These are phyloP conservation scores for Coptodon rendalli DNA, from an alignment of 2,113 vertebrate species.

Conservation along the genomic window DNA sequence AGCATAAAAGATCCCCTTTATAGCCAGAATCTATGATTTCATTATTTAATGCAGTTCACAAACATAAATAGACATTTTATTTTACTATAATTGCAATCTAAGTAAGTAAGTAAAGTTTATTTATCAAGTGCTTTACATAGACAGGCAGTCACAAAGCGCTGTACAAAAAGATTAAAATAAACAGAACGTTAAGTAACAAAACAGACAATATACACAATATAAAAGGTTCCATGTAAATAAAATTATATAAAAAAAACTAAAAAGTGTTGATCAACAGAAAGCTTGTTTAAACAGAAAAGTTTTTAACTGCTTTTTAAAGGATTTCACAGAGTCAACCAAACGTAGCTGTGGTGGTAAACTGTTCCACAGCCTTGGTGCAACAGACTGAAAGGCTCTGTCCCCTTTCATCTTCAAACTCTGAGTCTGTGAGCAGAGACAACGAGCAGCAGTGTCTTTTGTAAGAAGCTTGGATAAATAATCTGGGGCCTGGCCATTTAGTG, in stretches of 20 bases:
- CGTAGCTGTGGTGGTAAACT: background rate
- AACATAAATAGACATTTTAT: background rate
- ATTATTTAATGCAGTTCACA: background rate
- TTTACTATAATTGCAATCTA: background rate
- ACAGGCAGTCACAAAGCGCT: background rate
- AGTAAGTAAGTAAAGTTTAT: background rate
- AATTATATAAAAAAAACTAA: background rate
- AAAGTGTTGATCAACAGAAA: background rate
- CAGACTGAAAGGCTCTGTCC: background rate
- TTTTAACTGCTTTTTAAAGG: accelerated
- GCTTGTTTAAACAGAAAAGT: background rate
- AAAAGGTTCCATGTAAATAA: background rate
- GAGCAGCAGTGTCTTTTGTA: accelerated
- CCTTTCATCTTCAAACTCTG: background rate
- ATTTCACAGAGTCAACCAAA: background rate
- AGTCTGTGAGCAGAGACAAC: accelerated
- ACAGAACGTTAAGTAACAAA: background rate
- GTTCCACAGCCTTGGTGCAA: background rate
- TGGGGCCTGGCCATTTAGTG: accelerated
- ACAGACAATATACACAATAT: background rate
- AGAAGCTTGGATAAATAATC: background rate
- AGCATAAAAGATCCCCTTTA: background rate
- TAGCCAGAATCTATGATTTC: background rate
- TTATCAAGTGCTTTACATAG: background rate
- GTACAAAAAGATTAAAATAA: background rate